Base-by-base conservation (phyloP, 1,140 invertebrate species). In the Coenobita brevimanus region DNA sequence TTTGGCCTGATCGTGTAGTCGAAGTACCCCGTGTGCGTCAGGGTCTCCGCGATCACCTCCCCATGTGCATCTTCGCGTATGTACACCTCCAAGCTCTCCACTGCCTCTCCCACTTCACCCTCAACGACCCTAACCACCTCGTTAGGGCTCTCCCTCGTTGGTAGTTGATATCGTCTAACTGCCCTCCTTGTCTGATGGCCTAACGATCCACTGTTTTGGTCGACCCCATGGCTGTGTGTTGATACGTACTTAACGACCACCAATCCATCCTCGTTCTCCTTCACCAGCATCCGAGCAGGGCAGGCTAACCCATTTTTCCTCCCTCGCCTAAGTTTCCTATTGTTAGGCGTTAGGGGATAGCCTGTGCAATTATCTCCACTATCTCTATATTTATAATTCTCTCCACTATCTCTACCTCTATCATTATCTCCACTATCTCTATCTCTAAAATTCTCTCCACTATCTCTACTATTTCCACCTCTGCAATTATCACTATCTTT, bases 201-300 rank as follows among this genome's bases (percentile, higher is more conserved):
- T 24, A 36, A 81, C 24, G 33, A 36, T 24, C 60, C 30, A 41
- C 24, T 81, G 41, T 81, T 43, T 30, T 62, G 57, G 41, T 64
- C 43, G 24, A 81, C n/a, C 1, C 64, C 78, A 41, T 81, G 78
- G 24, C 64, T 81, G 41, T 81, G 78, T 62, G 78, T 81, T 30
- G 60, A 30, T n/a, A 81, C 57, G 8, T 81, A 81, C 57, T 81
- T 81, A 41, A 81, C 78, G 13, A 36, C 21, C 4, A 81, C 78
- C 10, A 57, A 67, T 1, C 78, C 78, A 81, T 81, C 36, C 8
- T 27, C 24, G 38, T 21, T 27, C n/a, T 81, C 78, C 36, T 81
- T 81, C 30, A 81, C 78, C 24, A 81, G 33, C 78, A 81, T 67
- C 33, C 78, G 60, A 60, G 78, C 78, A 21, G 78, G 78, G 60